phyloP scores from a whole-genome alignment of 2,113 vertebrate genomes.

The Hippocampus zosterae region DNA sequence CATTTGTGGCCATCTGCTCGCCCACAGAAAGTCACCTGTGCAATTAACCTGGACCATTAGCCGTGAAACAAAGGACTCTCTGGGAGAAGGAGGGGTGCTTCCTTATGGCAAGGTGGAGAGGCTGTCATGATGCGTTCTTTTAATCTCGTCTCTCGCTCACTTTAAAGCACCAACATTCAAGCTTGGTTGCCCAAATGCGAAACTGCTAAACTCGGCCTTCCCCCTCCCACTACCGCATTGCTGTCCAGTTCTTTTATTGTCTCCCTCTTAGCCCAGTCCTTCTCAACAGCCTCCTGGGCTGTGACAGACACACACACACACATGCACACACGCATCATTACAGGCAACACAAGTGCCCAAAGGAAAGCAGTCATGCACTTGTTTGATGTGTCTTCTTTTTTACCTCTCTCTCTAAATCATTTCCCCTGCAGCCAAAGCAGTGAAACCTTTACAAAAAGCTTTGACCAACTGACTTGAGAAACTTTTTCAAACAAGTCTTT shows the following conservation, averaged over 20 bases:
- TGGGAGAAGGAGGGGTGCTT: constrained; percentile 40
- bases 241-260: constrained; percentile 27
- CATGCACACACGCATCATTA: constrained; percentile 36
- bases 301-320: constrained; percentile 17
- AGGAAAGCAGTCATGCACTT: constrained; percentile 54
- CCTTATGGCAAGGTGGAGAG: constrained; percentile 64
- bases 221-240: constrained; percentile 7
- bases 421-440: constrained; percentile 21
- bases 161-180: constrained; percentile 49
- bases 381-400: constrained; percentile 41
- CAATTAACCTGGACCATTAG: constrained; percentile 74
- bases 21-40: constrained; percentile 67
- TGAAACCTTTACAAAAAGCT: constrained; percentile 30
- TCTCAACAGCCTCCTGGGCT: constrained; percentile 23
- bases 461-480: constrained; percentile 41
- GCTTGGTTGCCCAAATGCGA: constrained; percentile 25
- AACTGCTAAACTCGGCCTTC: constrained; percentile 24
- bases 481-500: constrained; percentile 37
- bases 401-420: constrained; percentile 29
- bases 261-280: constrained; percentile 38
- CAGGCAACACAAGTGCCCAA: constrained; percentile 43
- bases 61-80: constrained; percentile 62
- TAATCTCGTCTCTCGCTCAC: constrained; percentile 28
- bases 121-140: constrained; percentile 46
- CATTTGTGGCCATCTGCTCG: constrained; percentile 72